Evolutionary conservation across 1,140 invertebrate species (phyloP), one percentile per base, ranked within the genome.

Genomic region (Cyphomyrmex costatus): DNA sequence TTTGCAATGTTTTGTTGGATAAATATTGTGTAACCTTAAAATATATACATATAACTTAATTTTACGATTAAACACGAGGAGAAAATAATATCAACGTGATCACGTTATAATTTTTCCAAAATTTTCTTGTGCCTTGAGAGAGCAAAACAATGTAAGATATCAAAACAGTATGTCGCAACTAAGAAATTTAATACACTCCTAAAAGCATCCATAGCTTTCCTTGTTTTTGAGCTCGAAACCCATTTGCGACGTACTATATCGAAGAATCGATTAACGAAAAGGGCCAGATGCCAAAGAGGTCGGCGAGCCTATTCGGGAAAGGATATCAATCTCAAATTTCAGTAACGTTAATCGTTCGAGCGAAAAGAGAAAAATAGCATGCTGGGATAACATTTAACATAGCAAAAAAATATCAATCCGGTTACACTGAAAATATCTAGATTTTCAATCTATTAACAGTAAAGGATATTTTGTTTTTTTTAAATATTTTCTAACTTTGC

Each of bases 281-380:
- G 49, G 33, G 51, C 78, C 19, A 58, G 14, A 33, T 70, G 78
- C 63, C 78, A 80, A 80, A 80, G 33, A 70, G 65, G 33, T 51
- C 49, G 46, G 21, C 21, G 70, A 68, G 49, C 77, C 65, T 36
- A 79, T 68, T 80, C 77, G 49, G 33, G n/a, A 68, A 66, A 19
- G 49, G 49, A 80, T 80, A 80, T 80, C 65, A 80, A 80, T 80
- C 63, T 86, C 71, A 76, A 61, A 74, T 90, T 58, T 88, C 68
- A n/a, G 49, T 71, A 51, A 71, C 65, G 53, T 19, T 49, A 42
- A 66, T 51, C 56, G 36, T 68, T 84, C 56, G 51, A 27, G 24
- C 53, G 73, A 46, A 74, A 78, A 49, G 73, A 71, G 27, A 8
- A 85, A 65, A 84, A 87, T 70, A 65, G 46, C 8, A 61, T 70